phyloP scores from a whole-genome alignment of 2,797 vertebrate species.

The Chloroceryle amazona region DNA sequence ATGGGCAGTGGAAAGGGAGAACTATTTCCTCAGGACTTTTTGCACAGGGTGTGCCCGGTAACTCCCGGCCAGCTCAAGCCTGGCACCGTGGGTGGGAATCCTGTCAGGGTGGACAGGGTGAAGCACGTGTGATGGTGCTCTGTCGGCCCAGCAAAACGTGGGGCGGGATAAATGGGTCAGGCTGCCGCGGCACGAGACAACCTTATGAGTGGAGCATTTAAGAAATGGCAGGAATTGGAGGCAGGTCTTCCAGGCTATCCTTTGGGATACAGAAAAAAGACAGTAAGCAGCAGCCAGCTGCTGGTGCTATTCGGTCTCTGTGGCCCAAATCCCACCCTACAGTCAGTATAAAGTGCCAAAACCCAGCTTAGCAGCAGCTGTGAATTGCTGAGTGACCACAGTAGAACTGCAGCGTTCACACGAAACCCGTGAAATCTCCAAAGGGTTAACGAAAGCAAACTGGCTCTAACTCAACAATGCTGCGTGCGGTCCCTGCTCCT shows the following conservation, averaged over 20 bases:
- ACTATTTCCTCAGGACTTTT: background rate
- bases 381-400: conserved; percentile 10
- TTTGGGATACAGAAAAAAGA: background rate
- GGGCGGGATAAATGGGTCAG: background rate
- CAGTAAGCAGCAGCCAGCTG: background rate
- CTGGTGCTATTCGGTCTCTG: background rate
- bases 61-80: background rate
- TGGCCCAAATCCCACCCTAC: background rate
- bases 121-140: background rate
- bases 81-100: background rate
- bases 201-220: background rate
- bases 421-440: background rate
- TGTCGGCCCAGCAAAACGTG: background rate
- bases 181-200: background rate
- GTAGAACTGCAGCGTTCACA: background rate
- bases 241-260: background rate
- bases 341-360: background rate
- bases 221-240: background rate
- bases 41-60: accelerated
- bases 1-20: background rate
- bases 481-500: background rate
- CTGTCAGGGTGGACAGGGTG: background rate
- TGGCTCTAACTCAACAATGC: background rate
- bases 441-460: conserved; percentile 16
- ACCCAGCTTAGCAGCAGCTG: background rate